Evolutionary conservation across 2,113 vertebrate genomes (phyloP).

Genomic region (Vulpes vulpes): DNA sequence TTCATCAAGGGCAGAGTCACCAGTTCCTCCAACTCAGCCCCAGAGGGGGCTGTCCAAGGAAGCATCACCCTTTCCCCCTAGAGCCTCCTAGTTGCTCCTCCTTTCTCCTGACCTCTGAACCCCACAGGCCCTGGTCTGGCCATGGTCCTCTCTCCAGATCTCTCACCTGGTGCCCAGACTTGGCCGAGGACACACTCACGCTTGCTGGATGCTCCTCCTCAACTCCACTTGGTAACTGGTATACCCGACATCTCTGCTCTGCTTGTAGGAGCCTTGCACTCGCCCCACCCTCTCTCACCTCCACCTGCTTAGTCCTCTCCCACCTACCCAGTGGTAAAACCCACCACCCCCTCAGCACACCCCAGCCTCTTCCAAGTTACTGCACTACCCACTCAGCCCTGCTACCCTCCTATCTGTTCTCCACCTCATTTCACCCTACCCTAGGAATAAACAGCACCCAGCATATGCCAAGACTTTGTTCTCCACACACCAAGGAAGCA

Average conservation of each 20-base stretch:
- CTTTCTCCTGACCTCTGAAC: not conserved
- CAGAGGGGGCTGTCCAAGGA: fast-evolving
- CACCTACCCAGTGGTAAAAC: not conserved
- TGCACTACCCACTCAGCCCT: not conserved
- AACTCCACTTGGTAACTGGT: not conserved
- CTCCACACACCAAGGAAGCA: not conserved
- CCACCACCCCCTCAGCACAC: not conserved
- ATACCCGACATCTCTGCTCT: not conserved
- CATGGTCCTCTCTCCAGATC: not conserved
- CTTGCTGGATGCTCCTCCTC: not conserved
- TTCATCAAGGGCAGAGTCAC: not conserved
- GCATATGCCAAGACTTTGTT: not conserved
- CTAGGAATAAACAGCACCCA: not conserved
- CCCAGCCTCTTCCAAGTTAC: not conserved
- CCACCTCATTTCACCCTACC: not conserved
- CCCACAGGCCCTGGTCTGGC: not conserved
- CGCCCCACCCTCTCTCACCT: not conserved
- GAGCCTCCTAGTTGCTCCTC: not conserved
- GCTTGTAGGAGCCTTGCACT: not conserved
- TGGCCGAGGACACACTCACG: fast-evolving
- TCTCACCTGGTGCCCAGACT: not conserved
- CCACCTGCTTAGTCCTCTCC: not conserved
- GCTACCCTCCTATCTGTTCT: not conserved
- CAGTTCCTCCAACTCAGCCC: not conserved
- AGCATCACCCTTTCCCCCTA: not conserved